Evolutionary conservation across 1,140 invertebrate species (phyloP), one percentile per base, ranked within the genome.

Genomic region (Lineus longissimus): DNA sequence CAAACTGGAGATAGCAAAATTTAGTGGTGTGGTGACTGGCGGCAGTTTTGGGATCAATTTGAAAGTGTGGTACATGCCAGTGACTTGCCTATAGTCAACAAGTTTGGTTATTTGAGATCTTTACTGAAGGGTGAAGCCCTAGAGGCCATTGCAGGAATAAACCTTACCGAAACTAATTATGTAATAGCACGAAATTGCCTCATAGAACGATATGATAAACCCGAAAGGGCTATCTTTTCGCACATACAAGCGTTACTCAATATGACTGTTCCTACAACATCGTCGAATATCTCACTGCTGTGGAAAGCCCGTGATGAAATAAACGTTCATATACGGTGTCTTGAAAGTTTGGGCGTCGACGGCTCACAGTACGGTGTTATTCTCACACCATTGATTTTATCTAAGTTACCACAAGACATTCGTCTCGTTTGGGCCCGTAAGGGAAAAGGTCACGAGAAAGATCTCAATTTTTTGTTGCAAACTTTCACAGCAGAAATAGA

Each of bases 101-200:
- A 58, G 22, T 58, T 58, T 33, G 22, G 22, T 6, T 58, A 58
- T 58, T 30, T 58, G 56, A 19, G 56, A 13, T 58, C 56, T 7
- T 31, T 27, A 17, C 22, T 58, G 29, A 17, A 27, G 25, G 56
- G 56, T 30, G 56, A 58, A 30, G 56, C 56, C 22, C 31, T 9
- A 7, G 7, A 7, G 7, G n/a, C 15, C 22, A 58, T 58, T 31
- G 56, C 56, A 27, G 56, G 56, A 13, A 17, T 58, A 31, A 30
- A 19, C 15, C 23, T 33, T 13, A 30, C 56, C 30, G 29, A 27
- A 15, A 30, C 11, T 27, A 31, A 23, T 22, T 31, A 58, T 13
- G 31, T 25, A 23, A 23, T 23, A 17, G 23, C 23, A 11, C 9
- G 15, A 11, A 25, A 55, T 55, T 11, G 11, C 11, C 13, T 55